Conservation (phyloP, 2,888 invertebrate species). For the Heterodera filipjevi region DNA sequence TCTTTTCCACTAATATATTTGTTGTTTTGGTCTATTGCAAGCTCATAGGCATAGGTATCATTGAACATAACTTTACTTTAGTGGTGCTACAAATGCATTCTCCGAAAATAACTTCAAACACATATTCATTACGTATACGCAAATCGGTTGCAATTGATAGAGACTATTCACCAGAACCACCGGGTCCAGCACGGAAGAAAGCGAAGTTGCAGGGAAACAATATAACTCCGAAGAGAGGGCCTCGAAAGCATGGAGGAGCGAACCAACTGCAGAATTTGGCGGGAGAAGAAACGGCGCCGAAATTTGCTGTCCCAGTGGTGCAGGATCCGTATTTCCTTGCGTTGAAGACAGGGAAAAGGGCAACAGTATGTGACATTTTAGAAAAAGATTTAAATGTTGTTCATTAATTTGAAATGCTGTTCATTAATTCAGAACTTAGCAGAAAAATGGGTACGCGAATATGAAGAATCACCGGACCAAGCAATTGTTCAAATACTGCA, state of each 20-base stretch:
- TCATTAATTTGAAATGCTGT: not conserved
- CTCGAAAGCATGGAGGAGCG: not conserved
- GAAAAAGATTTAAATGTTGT: not conserved
- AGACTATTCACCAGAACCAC: constrained; percentile 22
- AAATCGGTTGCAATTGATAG: constrained; percentile 16
- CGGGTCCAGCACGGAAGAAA: constrained; percentile 15
- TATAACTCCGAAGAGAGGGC: constrained; percentile 4
- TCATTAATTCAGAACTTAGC: constrained; percentile 68
- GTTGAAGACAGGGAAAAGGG: constrained; percentile 10
- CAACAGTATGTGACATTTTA: constrained; percentile 3
- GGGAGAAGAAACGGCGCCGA: not conserved
- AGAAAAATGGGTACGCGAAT: constrained; percentile 98
- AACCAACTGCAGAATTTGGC: not conserved
- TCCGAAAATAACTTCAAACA: not conserved
- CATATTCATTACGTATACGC: constrained; percentile 22
- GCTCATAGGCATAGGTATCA: no score
- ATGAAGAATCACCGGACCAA: constrained; percentile 82
- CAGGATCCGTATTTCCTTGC: constrained; percentile 19
- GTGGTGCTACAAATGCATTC: constrained; percentile 11
- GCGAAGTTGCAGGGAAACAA: constrained; percentile 9
- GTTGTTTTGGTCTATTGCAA: no score
- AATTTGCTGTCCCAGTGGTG: constrained; percentile 3
- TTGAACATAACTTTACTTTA: no score
- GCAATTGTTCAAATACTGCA: constrained; percentile 90
- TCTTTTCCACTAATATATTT: no score